phyloP scores from a whole-genome alignment of 2,797 vertebrate genomes.

The Poecilia wingei region DNA sequence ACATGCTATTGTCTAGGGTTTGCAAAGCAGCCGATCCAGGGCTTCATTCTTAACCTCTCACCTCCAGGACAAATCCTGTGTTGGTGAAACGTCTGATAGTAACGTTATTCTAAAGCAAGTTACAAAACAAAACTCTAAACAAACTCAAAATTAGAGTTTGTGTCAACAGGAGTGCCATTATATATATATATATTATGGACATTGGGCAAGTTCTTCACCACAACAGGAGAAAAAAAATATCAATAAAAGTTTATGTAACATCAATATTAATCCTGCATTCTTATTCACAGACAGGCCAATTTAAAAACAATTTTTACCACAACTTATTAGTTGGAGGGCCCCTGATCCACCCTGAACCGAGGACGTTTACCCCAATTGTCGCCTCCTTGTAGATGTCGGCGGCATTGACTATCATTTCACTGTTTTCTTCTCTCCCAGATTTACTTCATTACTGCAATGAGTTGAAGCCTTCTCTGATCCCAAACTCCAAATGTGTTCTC shows the following conservation, averaged over 20 bases:
- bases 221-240: background rate
- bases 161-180: background rate
- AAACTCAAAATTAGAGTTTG: background rate
- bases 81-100: background rate
- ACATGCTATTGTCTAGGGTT: background rate
- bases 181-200: background rate
- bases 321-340: background rate
- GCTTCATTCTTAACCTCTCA: background rate
- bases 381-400: background rate
- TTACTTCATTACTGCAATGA: conserved; percentile 57
- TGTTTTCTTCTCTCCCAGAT: conserved; percentile 60
- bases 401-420: conserved; percentile 45
- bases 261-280: background rate
- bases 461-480: conserved; percentile 59
- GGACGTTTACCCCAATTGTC: background rate
- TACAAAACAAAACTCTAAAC: background rate
- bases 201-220: background rate
- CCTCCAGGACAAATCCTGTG: background rate
- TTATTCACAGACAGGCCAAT: background rate
- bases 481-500: conserved; percentile 53
- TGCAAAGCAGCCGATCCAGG: background rate
- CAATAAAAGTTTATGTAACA: background rate
- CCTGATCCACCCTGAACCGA: background rate
- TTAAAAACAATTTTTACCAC: background rate
- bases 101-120: background rate